Evolutionary conservation across 2,888 invertebrate genomes (phyloP).

Genomic region (Anthrax anthrax): DNA sequence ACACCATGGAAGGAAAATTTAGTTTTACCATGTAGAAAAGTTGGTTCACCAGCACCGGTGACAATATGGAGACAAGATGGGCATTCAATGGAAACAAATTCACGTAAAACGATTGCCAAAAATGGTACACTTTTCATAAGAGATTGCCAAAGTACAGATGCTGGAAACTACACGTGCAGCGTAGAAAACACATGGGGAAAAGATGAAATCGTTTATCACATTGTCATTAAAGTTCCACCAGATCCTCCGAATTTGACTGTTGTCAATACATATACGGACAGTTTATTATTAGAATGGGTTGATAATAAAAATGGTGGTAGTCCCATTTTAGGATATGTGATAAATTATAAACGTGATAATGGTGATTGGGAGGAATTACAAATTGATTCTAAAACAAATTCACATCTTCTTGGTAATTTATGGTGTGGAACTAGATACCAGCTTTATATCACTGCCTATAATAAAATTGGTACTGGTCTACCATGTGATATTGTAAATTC

Average conservation of each 20-base stretch:
- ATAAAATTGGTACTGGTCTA: conserved; percentile 76
- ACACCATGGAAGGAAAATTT: conserved; percentile 82
- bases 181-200: conserved; percentile 73
- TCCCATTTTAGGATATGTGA: conserved; percentile 68
- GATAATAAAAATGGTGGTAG: conserved; percentile 72
- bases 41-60: conserved; percentile 65
- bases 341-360: conserved; percentile 78
- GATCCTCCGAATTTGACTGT: conserved; percentile 71
- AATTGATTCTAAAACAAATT: conserved; percentile 65
- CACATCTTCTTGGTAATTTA: conserved; percentile 63
- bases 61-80: conserved; percentile 69
- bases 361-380: conserved; percentile 88
- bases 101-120: conserved; percentile 47
- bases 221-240: conserved; percentile 62
- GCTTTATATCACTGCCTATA: conserved; percentile 78
- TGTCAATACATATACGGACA: conserved; percentile 68
- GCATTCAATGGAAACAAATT: conserved; percentile 53
- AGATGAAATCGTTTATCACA: conserved; percentile 65
- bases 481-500: conserved; percentile 80
- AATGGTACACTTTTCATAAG: conserved; percentile 64
- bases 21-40: conserved; percentile 66
- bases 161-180: conserved; percentile 78
- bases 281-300: conserved; percentile 66
- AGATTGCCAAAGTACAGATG: conserved; percentile 63
- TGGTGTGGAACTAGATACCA: conserved; percentile 83